Evolutionary conservation across 1,140 invertebrate species (phyloP).

Genomic region (Dryas iulia): DNA sequence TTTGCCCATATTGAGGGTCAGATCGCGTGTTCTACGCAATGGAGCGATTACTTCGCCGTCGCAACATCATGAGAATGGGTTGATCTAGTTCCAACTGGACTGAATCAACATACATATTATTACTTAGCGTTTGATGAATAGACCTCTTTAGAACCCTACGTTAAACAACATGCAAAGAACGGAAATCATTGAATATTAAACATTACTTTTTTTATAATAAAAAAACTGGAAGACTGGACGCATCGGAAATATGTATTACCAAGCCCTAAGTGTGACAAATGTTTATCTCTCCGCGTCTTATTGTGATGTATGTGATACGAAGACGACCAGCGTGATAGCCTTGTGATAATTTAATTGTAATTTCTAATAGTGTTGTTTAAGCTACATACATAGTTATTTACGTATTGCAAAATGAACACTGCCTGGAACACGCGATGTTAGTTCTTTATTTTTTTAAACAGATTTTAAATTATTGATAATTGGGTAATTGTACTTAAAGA

Average conservation of each 20-base stretch:
- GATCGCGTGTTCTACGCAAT: slow-evolving; percentile 79
- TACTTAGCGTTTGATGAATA: slow-evolving; percentile 7
- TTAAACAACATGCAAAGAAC: not conserved
- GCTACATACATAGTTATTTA: slow-evolving; percentile 30
- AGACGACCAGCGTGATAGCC: slow-evolving; percentile 55
- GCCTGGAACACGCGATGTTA: slow-evolving; percentile 75
- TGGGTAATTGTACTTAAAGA: slow-evolving; percentile 28
- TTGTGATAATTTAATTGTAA: slow-evolving; percentile 60
- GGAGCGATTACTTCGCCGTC: slow-evolving; percentile 69
- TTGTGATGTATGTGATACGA: slow-evolving; percentile 37
- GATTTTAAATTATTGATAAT: slow-evolving; percentile 30
- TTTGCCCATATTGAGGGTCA: slow-evolving; percentile 75
- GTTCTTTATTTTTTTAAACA: slow-evolving; percentile 29
- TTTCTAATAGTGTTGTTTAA: slow-evolving; percentile 40
- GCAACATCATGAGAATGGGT: slow-evolving; percentile 75
- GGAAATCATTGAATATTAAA: not conserved
- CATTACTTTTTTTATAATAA: not conserved
- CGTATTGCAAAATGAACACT: slow-evolving; percentile 50
- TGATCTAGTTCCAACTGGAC: slow-evolving; percentile 40
- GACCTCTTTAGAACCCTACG: not conserved
- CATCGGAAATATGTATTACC: slow-evolving; percentile 13
- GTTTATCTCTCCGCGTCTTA: slow-evolving; percentile 15
- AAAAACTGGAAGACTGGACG: slow-evolving; percentile 4
- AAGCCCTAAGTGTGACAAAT: slow-evolving; percentile 35
- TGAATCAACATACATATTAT: slow-evolving; percentile 12